A percentile compares a stretch with the other conserved stretches of the same genome.
These are phyloP conservation scores for Cataglyphis hispanica DNA, from an alignment of 1,140 invertebrate species.

Conservation along the genomic window DNA sequence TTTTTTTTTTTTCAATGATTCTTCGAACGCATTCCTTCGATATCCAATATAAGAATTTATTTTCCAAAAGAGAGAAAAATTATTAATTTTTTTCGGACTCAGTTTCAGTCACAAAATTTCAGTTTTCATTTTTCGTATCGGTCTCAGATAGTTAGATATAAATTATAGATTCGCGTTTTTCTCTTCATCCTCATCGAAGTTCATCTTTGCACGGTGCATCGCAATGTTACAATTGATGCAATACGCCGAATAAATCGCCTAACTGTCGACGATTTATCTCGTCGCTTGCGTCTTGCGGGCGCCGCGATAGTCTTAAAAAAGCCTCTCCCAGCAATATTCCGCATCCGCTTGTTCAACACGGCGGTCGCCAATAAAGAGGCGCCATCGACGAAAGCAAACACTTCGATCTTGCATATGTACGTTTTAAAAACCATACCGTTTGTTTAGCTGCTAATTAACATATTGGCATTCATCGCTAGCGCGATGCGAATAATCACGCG, in stretches of 20 bases:
- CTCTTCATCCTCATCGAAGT: neutral
- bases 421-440: slow-evolving; percentile 7
- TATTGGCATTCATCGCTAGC: neutral
- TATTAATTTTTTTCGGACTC: too few species aligned
- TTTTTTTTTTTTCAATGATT: too few species aligned
- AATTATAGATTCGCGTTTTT: neutral
- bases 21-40: too few species aligned
- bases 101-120: neutral
- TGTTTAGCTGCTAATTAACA: slow-evolving; percentile 54
- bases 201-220: neutral
- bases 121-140: neutral
- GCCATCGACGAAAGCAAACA: slow-evolving; percentile 27
- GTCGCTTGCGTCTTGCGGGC: slow-evolving; percentile 17
- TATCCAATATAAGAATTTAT: too few species aligned
- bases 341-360: neutral
- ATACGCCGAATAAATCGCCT: slow-evolving; percentile 12
- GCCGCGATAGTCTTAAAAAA: slow-evolving; percentile 45
- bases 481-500: slow-evolving; percentile 7
- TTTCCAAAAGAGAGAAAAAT: too few species aligned
- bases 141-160: neutral
- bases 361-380: slow-evolving; percentile 12
- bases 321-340: slow-evolving; percentile 10
- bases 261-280: slow-evolving; percentile 37
- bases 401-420: slow-evolving; percentile 32
- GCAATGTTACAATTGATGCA: neutral